These are phyloP conservation scores for Crotophaga sulcirostris DNA, from an alignment of 2,113 vertebrate genomes.

Conservation along the genomic window DNA sequence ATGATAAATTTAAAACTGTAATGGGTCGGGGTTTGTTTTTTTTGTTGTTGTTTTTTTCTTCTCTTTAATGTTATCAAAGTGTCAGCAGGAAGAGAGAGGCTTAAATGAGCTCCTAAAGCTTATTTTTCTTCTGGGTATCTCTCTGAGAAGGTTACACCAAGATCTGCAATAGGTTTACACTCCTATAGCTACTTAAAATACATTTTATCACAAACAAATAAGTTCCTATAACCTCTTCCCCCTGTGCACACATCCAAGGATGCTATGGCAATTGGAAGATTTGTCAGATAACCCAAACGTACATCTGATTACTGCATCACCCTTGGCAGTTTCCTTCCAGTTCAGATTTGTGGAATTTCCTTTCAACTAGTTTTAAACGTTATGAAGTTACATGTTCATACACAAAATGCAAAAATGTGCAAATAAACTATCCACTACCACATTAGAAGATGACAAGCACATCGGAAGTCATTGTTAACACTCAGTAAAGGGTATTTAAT, in stretches of 20 bases:
- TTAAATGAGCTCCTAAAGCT: neutral
- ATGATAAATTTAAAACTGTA: neutral
- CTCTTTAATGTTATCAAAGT: neutral
- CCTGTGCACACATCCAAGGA: neutral
- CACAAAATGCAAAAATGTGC: neutral
- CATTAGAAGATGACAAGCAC: neutral
- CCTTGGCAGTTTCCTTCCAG: neutral
- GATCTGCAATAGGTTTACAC: neutral
- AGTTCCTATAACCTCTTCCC: neutral
- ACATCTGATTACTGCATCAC: neutral
- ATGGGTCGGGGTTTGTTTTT: no score
- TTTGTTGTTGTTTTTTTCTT: no score
- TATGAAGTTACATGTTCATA: neutral
- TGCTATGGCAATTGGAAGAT: conserved; percentile 22
- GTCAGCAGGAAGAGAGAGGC: neutral
- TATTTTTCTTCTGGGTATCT: neutral
- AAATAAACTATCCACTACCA: neutral
- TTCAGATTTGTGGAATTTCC: neutral
- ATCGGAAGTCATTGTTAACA: neutral
- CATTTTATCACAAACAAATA: conserved; percentile 30
- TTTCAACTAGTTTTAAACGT: neutral
- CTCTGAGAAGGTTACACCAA: neutral
- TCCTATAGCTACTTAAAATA: conserved; percentile 35
- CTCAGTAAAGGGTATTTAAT: neutral
- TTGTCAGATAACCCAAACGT: conserved; percentile 22